Evolutionary conservation across 2,797 vertebrate genomes (phyloP), one percentile per base, ranked within the genome.

Genomic region (Dermochelys coriacea): DNA sequence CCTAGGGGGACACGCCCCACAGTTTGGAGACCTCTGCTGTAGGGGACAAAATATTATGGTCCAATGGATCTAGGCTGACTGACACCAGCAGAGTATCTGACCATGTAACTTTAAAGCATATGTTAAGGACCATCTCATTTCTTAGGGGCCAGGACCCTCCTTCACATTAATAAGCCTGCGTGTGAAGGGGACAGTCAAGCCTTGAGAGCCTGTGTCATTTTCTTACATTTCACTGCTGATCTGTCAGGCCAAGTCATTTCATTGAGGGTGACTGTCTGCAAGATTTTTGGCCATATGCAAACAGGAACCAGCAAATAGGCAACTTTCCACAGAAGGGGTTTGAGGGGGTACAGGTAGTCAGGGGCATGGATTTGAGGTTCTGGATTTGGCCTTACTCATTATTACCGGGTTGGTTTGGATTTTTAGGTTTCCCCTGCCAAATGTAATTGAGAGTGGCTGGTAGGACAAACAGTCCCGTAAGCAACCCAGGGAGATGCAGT

Each of bases 391-490:
- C 31, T 91, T 78, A 23, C 71, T 41, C 41, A 23, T 92, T 93
- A 82, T 82, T 85, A n/a, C 0, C 52, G 47, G 61, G 89, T 89
- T 83, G 0, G 0, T 93, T 87, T 89, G 91, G 92, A 81, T 82
- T 45, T 31, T 92, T 95, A 88, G 12, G 2, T 85, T 71, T 41
- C 37, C 41, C 23, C 90, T 87, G 86, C 75, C 95, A 11, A 51
- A 5, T 91, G 95, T 96, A 95, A 96, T 92, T 92, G 94, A 94
- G n/a, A 68, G 78, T 75, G 87, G 77, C 89, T 84, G 90, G 92
- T 41, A 77, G 55, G 85, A 21, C 82, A 93, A 85, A 90, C 78
- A 61, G 81, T 25, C 51, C 49, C 83, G 37, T 93, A 89, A 95
- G 93, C 80, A 97, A 87, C 55, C 91, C 97, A 96, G 97, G 94